A percentile compares a stretch with the other conserved stretches of the same genome.
Evolutionary conservation across 2,113 vertebrate species (phyloP).

Genomic region (Marmota monax): DNA sequence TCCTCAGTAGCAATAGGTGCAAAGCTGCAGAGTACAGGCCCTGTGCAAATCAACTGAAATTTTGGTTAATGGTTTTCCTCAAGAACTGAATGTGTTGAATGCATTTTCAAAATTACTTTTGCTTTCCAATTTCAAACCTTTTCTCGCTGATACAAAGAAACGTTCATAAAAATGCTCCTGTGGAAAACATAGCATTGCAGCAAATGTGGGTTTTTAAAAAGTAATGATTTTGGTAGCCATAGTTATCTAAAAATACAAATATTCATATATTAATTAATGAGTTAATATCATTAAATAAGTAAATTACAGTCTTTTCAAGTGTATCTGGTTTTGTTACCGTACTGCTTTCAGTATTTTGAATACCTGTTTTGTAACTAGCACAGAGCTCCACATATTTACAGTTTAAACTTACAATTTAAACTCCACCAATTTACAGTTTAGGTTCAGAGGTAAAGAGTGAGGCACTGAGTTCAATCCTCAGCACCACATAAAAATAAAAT

Average conservation of each 20-base stretch:
- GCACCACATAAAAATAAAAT: too few relatives aligned
- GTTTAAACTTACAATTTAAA: too few relatives aligned
- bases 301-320: neutral
- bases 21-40: neutral
- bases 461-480: too few relatives aligned
- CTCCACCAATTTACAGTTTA: neutral
- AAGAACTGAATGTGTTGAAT: neutral
- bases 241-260: neutral
- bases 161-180: neutral
- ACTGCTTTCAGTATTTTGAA: neutral
- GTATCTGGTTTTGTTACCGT: neutral
- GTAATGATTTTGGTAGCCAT: slow-evolving; percentile 38
- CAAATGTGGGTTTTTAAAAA: neutral
- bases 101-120: slow-evolving; percentile 19
- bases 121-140: slow-evolving; percentile 12
- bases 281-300: neutral
- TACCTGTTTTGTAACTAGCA: neutral
- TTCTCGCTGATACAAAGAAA: neutral
- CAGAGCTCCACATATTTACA: neutral
- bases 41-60: neutral
- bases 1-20: neutral
- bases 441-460: too few relatives aligned
- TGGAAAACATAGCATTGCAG: neutral
- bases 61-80: neutral
- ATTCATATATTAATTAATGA: neutral